Base-by-base conservation (phyloP, 1,140 invertebrate species). In the Diorhabda elongata region DNA sequence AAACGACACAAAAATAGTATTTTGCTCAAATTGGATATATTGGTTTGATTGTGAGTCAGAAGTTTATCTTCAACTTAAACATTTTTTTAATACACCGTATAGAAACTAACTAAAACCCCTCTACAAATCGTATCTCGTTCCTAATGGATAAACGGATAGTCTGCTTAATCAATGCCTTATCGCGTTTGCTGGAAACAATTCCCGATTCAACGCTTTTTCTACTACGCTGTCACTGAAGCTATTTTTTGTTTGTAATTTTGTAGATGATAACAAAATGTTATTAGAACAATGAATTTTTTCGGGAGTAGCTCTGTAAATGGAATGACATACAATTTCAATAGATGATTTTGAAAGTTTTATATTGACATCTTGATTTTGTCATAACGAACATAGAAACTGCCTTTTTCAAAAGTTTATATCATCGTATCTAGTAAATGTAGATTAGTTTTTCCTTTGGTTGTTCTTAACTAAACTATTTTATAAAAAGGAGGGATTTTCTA, bases 111-210 rank as follows among this genome's bases (percentile, higher is more conserved):
- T 52, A 0, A 8, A n/a, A 8, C 2, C 47, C 47, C n/a, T 52
- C n/a, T 2, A 52, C 4, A 52, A 6, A n/a, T 6, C 6, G n/a
- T 2, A 8, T n/a, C 6, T 8, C 47, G 47, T 6, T 52, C 6
- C 6, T n/a, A 3, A 52, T 52, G 47, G 45, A 52, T 9, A 6
- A 52, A 52, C 5, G 8, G 43, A 62, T 44, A 44, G 61, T 47
- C 42, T 62, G n/a, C 44, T 62, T 62, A 62, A 62, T 62, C 61
- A 62, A 44, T 43, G 61, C 43, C 61, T 44, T 62, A 44, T n/a
- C 44, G 9, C 7, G 6, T 41, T 26, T 41, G 59, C 11, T 61
- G 59, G 42, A 41, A 61, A 61, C 26, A 61, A 61, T 52, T 52
- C 47, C 47, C 47, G 6, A 8, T 52, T 52, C n/a, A 52, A 52